Conservation (phyloP, 1,140 invertebrate genomes). For the silkworm (Bombyx mori) region DNA sequence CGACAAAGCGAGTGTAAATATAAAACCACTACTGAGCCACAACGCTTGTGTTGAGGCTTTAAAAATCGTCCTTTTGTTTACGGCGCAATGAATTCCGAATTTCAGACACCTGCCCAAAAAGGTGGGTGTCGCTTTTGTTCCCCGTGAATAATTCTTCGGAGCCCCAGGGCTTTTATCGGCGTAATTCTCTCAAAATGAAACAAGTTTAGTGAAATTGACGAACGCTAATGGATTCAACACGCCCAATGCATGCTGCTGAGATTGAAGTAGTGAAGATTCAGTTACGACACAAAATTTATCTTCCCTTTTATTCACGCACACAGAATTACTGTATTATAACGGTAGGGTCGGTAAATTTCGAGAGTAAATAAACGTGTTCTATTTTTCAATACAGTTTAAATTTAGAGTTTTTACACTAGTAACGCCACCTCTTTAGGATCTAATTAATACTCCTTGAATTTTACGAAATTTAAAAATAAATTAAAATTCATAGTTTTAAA, state of each 20-base stretch:
- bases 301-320: too few relatives aligned
- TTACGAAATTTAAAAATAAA: too few relatives aligned
- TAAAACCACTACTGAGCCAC: conserved; percentile 10
- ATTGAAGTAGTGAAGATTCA: background rate
- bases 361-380: too few relatives aligned
- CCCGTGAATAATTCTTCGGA: conserved; percentile 34
- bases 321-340: too few relatives aligned
- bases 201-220: conserved; percentile 39
- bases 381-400: too few relatives aligned
- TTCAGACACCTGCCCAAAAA: conserved; percentile 43
- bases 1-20: too few relatives aligned
- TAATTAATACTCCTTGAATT: too few relatives aligned
- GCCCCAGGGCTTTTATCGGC: conserved; percentile 29
- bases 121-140: conserved; percentile 38
- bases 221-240: conserved; percentile 19
- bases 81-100: conserved; percentile 50
- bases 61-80: conserved; percentile 48
- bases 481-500: too few relatives aligned
- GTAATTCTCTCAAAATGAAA: conserved; percentile 42
- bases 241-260: background rate
- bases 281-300: conserved; percentile 5
- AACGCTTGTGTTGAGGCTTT: conserved; percentile 27
- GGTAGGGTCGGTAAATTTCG: too few relatives aligned
- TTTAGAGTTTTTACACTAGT: too few relatives aligned
- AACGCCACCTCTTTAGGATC: too few relatives aligned